Conservation (phyloP, 2,888 invertebrate species). For the Allacma fusca region DNA sequence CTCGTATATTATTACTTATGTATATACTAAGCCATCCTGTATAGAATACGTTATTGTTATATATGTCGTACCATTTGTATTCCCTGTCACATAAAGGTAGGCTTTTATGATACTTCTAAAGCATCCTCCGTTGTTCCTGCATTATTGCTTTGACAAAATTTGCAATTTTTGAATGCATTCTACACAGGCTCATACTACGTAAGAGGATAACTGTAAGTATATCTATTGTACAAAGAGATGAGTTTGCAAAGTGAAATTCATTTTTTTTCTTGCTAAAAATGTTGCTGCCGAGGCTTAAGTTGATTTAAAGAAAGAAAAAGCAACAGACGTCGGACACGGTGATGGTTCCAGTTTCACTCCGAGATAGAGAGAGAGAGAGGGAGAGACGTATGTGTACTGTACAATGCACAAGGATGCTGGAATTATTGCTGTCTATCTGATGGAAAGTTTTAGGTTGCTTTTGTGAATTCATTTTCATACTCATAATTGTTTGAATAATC, state of each 20-base stretch:
- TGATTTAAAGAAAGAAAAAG: constrained; percentile 3
- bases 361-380: too few relatives aligned
- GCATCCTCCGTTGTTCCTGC: not conserved
- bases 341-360: not conserved
- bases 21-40: too few relatives aligned
- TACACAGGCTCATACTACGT: too few relatives aligned
- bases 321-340: not conserved
- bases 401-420: not conserved
- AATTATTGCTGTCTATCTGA: constrained; percentile 9
- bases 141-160: constrained; percentile 6
- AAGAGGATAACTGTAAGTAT: too few relatives aligned
- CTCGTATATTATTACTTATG: too few relatives aligned
- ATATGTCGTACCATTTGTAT: not conserved
- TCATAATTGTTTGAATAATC: constrained; percentile 25
- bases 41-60: not conserved
- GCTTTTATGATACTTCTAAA: constrained; percentile 1
- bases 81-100: not conserved
- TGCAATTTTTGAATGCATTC: not conserved
- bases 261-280: not conserved
- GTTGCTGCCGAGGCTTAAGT: not conserved
- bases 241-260: not conserved
- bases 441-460: constrained; percentile 10
- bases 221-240: too few relatives aligned
- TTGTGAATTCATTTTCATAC: constrained; percentile 24
- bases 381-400: too few relatives aligned